Percentiles rank a stretch among this genome's conserved stretches.
Evolutionary conservation across 2,797 vertebrate genomes (phyloP).

Genomic region (Gobionotothen gibberifrons): DNA sequence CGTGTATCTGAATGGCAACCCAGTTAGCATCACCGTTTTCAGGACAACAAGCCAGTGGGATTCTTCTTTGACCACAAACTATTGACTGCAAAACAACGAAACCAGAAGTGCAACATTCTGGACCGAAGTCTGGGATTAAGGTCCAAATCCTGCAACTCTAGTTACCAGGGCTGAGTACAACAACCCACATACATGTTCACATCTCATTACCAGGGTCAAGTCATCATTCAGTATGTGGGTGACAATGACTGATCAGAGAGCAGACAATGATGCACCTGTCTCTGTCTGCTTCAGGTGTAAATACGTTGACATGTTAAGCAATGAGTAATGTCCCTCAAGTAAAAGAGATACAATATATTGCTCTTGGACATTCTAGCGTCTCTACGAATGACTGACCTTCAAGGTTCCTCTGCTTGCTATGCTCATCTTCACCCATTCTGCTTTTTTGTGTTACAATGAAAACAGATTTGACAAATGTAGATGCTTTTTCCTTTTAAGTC

Average conservation of each 20-base stretch:
- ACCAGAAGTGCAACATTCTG: no score
- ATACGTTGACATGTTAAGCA: no score
- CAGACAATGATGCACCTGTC: neutral
- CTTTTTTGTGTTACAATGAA: neutral
- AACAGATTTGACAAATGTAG: neutral
- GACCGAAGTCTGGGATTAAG: no score
- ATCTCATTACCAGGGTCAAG: neutral
- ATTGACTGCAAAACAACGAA: no score
- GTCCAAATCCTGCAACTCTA: no score
- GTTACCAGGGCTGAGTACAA: neutral
- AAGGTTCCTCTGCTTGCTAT: neutral
- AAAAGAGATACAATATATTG: neutral
- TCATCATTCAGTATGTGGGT: neutral
- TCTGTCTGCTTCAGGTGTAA: neutral
- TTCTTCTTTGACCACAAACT: no score
- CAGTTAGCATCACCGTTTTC: no score
- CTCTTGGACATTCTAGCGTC: constrained; percentile 1
- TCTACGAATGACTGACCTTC: constrained; percentile 1
- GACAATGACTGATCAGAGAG: neutral
- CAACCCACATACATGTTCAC: neutral
- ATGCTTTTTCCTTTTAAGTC: neutral
- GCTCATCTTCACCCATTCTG: neutral
- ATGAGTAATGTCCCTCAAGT: neutral
- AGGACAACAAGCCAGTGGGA: no score
- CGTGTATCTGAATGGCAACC: no score